A percentile compares a stretch with the other conserved stretches of the same genome.
Conservation (phyloP, 92 coral and sea anemone species). For the Porites divaricata region DNA sequence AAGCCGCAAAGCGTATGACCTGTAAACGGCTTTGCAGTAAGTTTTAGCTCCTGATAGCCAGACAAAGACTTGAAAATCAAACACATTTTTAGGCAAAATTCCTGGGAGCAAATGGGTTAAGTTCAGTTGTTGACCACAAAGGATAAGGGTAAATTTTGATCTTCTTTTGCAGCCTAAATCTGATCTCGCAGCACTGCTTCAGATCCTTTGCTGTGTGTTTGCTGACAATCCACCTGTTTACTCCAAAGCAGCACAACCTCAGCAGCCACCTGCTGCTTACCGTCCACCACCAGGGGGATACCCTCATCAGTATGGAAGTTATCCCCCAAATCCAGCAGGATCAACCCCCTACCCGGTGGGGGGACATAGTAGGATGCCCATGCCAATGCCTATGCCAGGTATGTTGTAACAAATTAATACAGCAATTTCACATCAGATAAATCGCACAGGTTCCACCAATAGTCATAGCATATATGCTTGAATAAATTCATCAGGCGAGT, state of each 20-base stretch:
- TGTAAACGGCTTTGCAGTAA: too few relatives aligned
- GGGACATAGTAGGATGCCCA: conserved; percentile 73
- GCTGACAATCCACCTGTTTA: conserved; percentile 94
- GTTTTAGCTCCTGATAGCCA: too few relatives aligned
- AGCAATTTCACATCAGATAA: background rate
- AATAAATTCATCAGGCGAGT: too few relatives aligned
- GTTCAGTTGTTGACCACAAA: too few relatives aligned
- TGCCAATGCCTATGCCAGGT: conserved; percentile 86
- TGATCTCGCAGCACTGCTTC: conserved; percentile 87
- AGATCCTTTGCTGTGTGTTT: conserved; percentile 84
- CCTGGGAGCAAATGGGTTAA: too few relatives aligned
- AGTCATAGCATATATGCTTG: too few relatives aligned
- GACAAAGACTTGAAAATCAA: too few relatives aligned
- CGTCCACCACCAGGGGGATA: conserved; percentile 60
- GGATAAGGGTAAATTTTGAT: too few relatives aligned
- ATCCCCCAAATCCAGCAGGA: conserved; percentile 59
- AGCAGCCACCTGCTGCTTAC: conserved; percentile 31
- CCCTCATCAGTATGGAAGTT: conserved; percentile 60
- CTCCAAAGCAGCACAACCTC: conserved; percentile 59
- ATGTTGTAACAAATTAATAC: background rate
- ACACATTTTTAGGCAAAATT: too few relatives aligned
- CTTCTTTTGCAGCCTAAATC: conserved; percentile 80
- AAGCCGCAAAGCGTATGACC: too few relatives aligned
- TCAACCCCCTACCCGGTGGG: conserved; percentile 74
- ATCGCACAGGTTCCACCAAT: background rate